These are phyloP conservation scores for Cherax quadricarinatus DNA, from an alignment of 1,140 invertebrate genomes.

Conservation along the genomic window DNA sequence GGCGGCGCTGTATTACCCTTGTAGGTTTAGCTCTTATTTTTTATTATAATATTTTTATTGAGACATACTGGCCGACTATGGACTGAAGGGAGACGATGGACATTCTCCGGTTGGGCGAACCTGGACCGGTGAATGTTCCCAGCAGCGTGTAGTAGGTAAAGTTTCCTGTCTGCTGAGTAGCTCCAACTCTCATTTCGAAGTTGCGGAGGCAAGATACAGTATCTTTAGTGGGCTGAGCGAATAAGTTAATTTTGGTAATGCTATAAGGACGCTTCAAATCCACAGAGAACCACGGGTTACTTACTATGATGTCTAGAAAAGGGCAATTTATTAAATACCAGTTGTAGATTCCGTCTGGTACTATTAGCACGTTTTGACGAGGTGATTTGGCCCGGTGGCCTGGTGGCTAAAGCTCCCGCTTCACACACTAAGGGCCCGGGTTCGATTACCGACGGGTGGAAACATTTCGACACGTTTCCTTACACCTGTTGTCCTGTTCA, in stretches of 20 bases:
- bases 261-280: neutral
- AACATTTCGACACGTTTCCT: too few relatives aligned
- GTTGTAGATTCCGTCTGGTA: neutral
- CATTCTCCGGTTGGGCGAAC: neutral
- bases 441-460: too few relatives aligned
- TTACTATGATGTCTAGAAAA: neutral
- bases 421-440: too few relatives aligned
- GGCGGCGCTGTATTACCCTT: too few relatives aligned
- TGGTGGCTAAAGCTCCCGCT: too few relatives aligned
- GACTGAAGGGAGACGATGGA: neutral
- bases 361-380: too few relatives aligned
- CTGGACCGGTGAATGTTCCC: neutral
- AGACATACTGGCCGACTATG: neutral
- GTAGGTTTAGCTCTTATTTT: too few relatives aligned
- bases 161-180: neutral
- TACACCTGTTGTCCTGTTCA: too few relatives aligned
- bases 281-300: neutral
- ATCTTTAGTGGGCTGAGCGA: neutral
- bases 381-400: too few relatives aligned
- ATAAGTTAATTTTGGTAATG: neutral
- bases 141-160: neutral
- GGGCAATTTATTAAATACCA: neutral
- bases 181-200: neutral
- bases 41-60: conserved; percentile 9
- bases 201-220: neutral